These are phyloP conservation scores for Cataglyphis altisquamis DNA, from an alignment of 2,888 invertebrate genomes.

Conservation along the genomic window DNA sequence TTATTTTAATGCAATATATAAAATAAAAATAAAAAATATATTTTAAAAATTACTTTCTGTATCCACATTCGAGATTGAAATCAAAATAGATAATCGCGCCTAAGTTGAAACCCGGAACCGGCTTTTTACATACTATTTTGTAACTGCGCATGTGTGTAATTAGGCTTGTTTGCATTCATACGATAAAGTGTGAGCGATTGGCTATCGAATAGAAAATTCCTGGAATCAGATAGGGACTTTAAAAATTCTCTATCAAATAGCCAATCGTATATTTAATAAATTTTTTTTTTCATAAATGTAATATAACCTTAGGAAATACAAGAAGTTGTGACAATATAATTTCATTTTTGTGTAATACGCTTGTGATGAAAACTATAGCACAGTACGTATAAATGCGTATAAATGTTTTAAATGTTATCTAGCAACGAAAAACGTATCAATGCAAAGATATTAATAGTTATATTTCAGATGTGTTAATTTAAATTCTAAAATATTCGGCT, in stretches of 20 bases:
- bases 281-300: neutral
- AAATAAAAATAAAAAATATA: constrained; percentile 21
- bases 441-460: neutral
- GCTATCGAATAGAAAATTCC: neutral
- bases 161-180: neutral
- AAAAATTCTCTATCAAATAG: neutral
- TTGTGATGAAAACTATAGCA: neutral
- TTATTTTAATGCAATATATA: neutral
- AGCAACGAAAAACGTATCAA: neutral
- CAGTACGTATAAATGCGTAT: neutral
- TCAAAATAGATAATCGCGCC: neutral
- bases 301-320: neutral
- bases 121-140: neutral
- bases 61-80: neutral
- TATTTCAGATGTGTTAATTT: constrained; percentile 12
- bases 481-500: neutral
- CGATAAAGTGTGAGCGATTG: neutral
- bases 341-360: neutral
- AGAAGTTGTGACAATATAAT: neutral
- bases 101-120: neutral
- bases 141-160: neutral
- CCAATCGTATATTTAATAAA: neutral
- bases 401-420: neutral
- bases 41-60: neutral
- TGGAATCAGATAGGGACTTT: neutral